Percentiles rank a stretch among this genome's conserved stretches.
Evolutionary conservation across 2,888 invertebrate genomes (phyloP).

Genomic region (Lasioglossum morio): DNA sequence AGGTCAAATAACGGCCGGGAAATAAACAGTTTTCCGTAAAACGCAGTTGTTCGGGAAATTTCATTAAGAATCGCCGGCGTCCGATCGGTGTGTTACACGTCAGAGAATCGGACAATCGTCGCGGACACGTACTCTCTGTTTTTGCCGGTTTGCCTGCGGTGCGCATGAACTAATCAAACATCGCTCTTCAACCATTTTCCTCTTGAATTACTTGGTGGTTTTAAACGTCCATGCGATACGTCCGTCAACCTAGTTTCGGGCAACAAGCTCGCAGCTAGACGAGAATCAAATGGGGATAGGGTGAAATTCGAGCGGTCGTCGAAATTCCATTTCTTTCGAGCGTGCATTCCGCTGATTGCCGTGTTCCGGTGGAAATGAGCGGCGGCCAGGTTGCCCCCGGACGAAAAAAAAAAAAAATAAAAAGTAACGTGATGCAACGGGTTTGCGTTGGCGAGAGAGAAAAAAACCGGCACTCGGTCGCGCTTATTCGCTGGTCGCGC

Average conservation of each 20-base stretch:
- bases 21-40: neutral
- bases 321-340: slow-evolving; percentile 20
- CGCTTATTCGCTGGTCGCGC: slow-evolving; percentile 36
- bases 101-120: neutral
- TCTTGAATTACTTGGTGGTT: neutral
- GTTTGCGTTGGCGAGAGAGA: neutral
- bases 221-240: neutral
- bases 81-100: neutral
- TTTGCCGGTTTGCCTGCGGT: neutral
- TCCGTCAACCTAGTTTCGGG: neutral
- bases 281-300: slow-evolving; percentile 1
- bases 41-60: neutral
- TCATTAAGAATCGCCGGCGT: neutral
- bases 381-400: neutral
- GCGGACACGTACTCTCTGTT: neutral
- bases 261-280: neutral
- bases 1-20: too few species aligned
- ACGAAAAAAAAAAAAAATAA: neutral
- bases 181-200: neutral
- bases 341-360: slow-evolving; percentile 25
- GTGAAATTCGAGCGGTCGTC: slow-evolving; percentile 12
- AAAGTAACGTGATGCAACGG: neutral
- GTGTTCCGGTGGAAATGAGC: slow-evolving; percentile 29
- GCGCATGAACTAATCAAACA: neutral
- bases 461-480: neutral